Conservation (phyloP, 2,797 vertebrate genomes). For the Sebastes iracundus region DNA sequence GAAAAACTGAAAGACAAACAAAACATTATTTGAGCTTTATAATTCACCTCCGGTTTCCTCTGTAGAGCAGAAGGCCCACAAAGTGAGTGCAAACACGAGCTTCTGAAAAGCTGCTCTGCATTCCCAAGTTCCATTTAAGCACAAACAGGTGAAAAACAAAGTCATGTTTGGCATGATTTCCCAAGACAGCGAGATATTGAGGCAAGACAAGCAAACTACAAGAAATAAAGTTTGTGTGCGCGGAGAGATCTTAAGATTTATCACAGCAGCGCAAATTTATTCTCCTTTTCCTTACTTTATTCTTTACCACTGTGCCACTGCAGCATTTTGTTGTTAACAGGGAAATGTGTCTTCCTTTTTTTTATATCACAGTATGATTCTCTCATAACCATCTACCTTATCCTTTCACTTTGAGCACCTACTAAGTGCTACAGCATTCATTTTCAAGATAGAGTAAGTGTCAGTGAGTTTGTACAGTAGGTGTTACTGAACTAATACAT, state of each 20-base stretch:
- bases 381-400: constrained; percentile 10
- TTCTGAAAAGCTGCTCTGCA: constrained; percentile 51
- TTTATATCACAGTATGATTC: constrained; percentile 8
- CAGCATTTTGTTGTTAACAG: constrained; percentile 28
- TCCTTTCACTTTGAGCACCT: constrained; percentile 4
- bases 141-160: constrained; percentile 66
- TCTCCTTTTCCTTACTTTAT: constrained; percentile 15
- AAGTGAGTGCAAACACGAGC: constrained; percentile 36
- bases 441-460: constrained; percentile 13
- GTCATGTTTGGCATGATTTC: constrained; percentile 68
- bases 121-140: constrained; percentile 63
- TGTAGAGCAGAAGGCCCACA: constrained; percentile 29
- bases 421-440: constrained; percentile 19
- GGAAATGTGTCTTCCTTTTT: constrained; percentile 5
- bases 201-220: constrained; percentile 49
- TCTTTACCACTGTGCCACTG: neutral
- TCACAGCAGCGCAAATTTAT: constrained; percentile 21
- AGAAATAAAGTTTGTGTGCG: constrained; percentile 41
- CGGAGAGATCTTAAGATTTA: constrained; percentile 31
- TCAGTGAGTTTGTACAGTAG: neutral
- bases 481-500: neutral
- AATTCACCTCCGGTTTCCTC: constrained; percentile 28
- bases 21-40: constrained; percentile 38
- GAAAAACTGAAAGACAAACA: constrained; percentile 22
- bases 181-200: constrained; percentile 52